Evolutionary conservation across 2,113 vertebrate species (phyloP).

Genomic region (Pluvianellus socialis): DNA sequence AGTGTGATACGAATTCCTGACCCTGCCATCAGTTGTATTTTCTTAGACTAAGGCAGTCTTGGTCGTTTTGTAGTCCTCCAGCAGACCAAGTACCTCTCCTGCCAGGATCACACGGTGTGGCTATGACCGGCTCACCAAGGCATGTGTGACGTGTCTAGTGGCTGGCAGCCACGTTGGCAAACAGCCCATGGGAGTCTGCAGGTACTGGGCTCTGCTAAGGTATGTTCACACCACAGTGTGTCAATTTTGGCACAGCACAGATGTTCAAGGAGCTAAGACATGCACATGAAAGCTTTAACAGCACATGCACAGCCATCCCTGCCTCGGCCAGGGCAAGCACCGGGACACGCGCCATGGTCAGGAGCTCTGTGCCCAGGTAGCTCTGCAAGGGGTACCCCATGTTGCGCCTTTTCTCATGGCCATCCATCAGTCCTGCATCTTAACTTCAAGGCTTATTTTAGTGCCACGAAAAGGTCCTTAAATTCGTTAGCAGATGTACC

Average conservation of each 20-base stretch:
- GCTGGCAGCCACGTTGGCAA: not conserved
- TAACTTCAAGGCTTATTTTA: not conserved
- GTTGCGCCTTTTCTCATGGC: not conserved
- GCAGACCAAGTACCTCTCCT: not conserved
- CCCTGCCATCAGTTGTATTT: not conserved
- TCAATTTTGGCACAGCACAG: not conserved
- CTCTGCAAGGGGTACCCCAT: not conserved
- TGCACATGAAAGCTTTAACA: not conserved
- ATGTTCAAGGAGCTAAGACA: not conserved
- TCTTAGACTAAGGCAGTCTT: not conserved
- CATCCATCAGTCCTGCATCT: not conserved
- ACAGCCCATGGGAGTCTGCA: not conserved
- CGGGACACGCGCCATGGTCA: rapidly evolving
- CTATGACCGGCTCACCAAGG: not conserved
- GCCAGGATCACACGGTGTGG: not conserved
- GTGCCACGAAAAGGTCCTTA: not conserved
- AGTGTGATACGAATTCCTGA: not conserved
- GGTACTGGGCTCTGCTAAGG: not conserved
- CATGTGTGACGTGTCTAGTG: rapidly evolving
- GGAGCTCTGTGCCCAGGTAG: not conserved
- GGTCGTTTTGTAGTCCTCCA: not conserved
- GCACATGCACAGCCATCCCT: not conserved
- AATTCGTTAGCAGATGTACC: not conserved
- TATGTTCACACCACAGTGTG: not conserved
- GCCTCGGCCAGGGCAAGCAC: not conserved